Evolutionary conservation across 92 coral and sea anemone species (phyloP).

Genomic region (Nematostella vectensis): DNA sequence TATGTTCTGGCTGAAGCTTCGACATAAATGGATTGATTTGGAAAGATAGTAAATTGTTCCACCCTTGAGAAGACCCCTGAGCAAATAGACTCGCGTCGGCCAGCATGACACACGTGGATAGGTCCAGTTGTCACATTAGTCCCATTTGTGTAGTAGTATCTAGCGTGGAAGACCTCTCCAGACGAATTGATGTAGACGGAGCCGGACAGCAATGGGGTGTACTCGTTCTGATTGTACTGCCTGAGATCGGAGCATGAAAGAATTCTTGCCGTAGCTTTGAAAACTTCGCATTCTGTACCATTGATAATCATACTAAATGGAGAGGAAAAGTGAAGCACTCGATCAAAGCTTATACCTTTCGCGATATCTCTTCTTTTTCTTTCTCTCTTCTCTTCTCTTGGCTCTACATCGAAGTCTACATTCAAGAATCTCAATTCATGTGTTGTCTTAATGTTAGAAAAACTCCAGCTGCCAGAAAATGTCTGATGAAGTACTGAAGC

Average conservation of each 20-base stretch:
- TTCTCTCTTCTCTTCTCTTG: no score
- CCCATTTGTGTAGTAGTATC: constrained; percentile 6
- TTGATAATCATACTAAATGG: constrained; percentile 4
- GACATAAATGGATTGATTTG: constrained; percentile 26
- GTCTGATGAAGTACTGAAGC: no score
- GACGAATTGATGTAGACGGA: constrained; percentile 13
- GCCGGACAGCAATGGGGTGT: constrained; percentile 7
- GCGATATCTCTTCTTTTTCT: no score
- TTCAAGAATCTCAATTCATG: no score
- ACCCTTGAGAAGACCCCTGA: constrained; percentile 9
- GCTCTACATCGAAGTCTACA: no score
- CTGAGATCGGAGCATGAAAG: constrained; percentile 16
- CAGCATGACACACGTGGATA: no score
- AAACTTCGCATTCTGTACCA: constrained; percentile 2
- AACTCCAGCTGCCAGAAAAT: no score
- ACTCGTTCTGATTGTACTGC: constrained; percentile 10
- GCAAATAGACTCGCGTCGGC: constrained; percentile 15
- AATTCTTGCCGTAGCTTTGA: constrained; percentile 17
- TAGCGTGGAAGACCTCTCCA: constrained; percentile 7
- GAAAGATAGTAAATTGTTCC: constrained; percentile 11
- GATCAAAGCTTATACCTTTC: no score
- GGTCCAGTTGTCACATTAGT: no score
- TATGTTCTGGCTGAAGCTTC: constrained; percentile 13
- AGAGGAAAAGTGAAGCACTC: not conserved
- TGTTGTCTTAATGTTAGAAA: no score